A percentile compares a stretch with the other conserved stretches of the same genome.
Evolutionary conservation across 2,113 vertebrate species (phyloP).

Genomic region (Pipra filicauda): DNA sequence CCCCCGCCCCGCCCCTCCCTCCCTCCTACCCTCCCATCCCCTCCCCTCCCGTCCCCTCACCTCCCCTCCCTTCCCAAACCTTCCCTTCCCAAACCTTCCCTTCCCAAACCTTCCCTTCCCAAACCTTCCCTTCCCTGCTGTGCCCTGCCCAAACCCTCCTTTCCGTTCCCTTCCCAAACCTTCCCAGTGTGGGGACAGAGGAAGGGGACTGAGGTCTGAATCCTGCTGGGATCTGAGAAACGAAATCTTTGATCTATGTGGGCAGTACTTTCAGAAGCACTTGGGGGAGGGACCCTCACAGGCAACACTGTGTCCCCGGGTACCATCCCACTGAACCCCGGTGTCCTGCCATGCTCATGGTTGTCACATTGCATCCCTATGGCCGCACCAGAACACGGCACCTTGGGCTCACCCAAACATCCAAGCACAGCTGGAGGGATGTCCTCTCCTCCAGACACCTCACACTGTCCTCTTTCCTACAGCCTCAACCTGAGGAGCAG

Average conservation of each 20-base stretch:
- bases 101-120: neutral
- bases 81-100: neutral
- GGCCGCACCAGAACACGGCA: neutral
- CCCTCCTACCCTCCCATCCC: too few relatives aligned
- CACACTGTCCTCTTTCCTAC: neutral
- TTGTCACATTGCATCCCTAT: fast-evolving
- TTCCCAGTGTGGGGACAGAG: fast-evolving
- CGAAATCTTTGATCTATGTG: neutral
- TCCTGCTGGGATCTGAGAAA: neutral
- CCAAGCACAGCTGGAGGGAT: neutral
- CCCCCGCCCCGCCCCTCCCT: too few relatives aligned
- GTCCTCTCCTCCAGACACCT: neutral
- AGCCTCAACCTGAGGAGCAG: fast-evolving
- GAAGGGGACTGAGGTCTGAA: neutral
- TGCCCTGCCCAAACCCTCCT: neutral
- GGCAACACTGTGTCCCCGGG: fast-evolving
- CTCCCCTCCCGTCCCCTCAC: too few relatives aligned
- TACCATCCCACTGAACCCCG: neutral
- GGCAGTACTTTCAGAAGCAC: neutral
- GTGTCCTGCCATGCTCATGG: fast-evolving
- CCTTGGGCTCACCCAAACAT: fast-evolving
- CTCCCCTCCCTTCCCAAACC: neutral
- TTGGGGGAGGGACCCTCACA: neutral
- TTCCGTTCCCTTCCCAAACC: neutral
- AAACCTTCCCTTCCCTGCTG: neutral